A percentile compares a stretch with the other conserved stretches of the same genome.
Evolutionary conservation across 2,113 vertebrate genomes (phyloP).

Genomic region (Progne subis): DNA sequence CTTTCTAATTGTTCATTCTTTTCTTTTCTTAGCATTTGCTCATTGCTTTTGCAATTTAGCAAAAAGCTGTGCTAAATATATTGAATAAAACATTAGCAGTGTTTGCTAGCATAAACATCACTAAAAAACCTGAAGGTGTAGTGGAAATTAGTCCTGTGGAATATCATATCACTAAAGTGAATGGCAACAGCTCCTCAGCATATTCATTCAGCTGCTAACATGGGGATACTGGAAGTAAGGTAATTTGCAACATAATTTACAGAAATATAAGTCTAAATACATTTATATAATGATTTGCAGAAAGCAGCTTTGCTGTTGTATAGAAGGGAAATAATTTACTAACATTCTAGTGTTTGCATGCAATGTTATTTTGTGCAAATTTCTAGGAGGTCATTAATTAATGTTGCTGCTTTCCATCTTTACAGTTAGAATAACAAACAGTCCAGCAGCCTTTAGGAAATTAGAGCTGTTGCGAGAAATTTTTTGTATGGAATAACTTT

Average conservation of each 20-base stretch:
- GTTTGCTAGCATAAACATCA: background rate
- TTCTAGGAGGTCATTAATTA: background rate
- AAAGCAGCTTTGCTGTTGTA: background rate
- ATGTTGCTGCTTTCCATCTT: background rate
- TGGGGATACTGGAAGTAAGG: conserved; percentile 30
- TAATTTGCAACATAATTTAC: background rate
- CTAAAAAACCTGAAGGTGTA: background rate
- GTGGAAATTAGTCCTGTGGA: conserved; percentile 3
- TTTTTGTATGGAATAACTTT: background rate
- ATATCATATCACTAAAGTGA: background rate
- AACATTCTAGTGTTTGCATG: background rate
- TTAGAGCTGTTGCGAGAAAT: background rate
- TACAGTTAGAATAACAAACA: background rate
- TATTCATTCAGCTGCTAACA: conserved; percentile 6
- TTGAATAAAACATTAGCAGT: background rate
- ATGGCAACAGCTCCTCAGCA: background rate
- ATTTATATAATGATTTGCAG: background rate
- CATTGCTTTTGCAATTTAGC: background rate
- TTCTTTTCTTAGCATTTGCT: background rate
- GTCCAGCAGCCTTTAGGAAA: background rate
- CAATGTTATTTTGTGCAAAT: background rate
- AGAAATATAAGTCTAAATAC: background rate
- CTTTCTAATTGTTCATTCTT: conserved; percentile 4
- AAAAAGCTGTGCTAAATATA: background rate
- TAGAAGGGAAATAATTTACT: background rate